These are phyloP conservation scores for Patagioenas fasciata DNA, from an alignment of 2,113 vertebrate genomes.

Conservation along the genomic window DNA sequence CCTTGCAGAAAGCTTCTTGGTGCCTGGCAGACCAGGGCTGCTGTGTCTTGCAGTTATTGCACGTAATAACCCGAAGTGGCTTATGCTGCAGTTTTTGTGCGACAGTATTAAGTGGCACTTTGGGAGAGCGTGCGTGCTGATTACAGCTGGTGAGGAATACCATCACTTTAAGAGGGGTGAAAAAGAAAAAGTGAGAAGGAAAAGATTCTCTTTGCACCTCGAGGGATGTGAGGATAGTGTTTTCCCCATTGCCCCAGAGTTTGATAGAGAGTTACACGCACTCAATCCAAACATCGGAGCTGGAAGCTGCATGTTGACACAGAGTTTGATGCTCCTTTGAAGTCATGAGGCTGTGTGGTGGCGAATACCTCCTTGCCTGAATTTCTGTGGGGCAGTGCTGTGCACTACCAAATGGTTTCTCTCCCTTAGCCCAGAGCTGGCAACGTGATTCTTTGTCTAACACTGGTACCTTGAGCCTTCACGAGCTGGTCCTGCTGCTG, in stretches of 20 bases:
- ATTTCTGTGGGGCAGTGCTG: not conserved
- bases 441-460: not conserved
- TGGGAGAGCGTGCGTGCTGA: not conserved
- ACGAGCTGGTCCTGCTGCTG: not conserved
- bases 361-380: not conserved
- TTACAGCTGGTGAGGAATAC: constrained; percentile 35
- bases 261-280: not conserved
- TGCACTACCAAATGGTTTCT: not conserved
- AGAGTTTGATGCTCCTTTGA: not conserved
- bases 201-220: constrained; percentile 7
- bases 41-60: constrained; percentile 14
- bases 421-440: not conserved
- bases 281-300: not conserved
- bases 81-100: constrained; percentile 2
- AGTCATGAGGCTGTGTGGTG: not conserved
- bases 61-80: constrained; percentile 17
- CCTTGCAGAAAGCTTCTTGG: constrained; percentile 54
- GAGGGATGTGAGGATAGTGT: not conserved
- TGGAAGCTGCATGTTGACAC: not conserved
- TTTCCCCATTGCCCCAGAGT: not conserved
- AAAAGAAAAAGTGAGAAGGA: not conserved
- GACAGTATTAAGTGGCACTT: constrained; percentile 32
- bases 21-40: constrained; percentile 13
- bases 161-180: not conserved
- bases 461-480: not conserved